phyloP scores from a whole-genome alignment of 1,140 invertebrate species.

The Diachasmimorpha longicaudata region DNA sequence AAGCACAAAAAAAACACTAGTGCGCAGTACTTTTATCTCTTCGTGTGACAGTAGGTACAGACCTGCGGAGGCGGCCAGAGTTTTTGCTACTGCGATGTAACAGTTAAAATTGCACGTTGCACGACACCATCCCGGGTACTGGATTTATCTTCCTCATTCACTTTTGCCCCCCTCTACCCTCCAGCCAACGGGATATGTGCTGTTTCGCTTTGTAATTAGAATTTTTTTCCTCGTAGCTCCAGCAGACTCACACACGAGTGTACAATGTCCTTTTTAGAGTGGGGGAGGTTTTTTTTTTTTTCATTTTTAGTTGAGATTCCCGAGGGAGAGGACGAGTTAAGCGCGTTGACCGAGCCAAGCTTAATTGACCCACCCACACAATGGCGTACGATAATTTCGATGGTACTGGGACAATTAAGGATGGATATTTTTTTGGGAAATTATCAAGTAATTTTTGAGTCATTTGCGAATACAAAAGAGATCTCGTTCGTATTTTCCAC shows the following conservation, averaged over 20 bases:
- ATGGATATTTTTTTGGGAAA: neutral
- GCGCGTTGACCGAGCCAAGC: neutral
- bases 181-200: neutral
- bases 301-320: neutral
- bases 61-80: constrained; percentile 4
- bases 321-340: neutral
- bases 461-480: neutral
- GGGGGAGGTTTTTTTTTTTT: neutral
- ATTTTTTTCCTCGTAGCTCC: constrained; percentile 1
- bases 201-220: constrained; percentile 27
- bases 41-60: constrained; percentile 11
- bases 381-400: neutral
- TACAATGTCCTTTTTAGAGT: constrained; percentile 1
- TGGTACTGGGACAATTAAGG: neutral
- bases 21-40: constrained; percentile 31
- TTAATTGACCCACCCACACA: neutral
- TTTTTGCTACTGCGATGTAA: constrained; percentile 22
- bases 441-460: neutral
- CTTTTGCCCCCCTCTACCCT: neutral
- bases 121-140: constrained; percentile 28
- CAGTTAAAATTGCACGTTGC: constrained; percentile 43
- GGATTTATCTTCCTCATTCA: constrained; percentile 40
- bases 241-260: neutral
- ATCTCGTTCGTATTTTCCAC: no score
- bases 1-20: neutral